Percentiles rank a stretch among this genome's conserved stretches.
Evolutionary conservation across 2,888 invertebrate species (phyloP).

Genomic region (Mayetiola destructor): DNA sequence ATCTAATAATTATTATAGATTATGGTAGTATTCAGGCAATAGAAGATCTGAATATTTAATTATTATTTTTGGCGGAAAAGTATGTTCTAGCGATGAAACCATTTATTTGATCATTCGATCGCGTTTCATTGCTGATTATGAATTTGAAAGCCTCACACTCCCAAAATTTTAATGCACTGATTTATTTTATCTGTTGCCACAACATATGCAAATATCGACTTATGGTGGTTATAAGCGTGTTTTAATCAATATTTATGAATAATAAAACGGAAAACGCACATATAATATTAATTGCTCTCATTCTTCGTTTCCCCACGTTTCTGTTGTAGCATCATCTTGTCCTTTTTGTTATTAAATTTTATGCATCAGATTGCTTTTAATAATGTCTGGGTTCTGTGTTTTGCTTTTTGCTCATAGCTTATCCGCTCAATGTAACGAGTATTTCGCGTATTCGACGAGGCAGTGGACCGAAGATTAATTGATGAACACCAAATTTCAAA

Average conservation of each 20-base stretch:
- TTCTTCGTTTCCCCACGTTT: background rate
- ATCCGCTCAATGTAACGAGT: too few species aligned
- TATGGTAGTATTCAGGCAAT: too few species aligned
- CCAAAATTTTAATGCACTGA: slow-evolving; percentile 9
- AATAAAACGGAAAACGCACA: slow-evolving; percentile 10
- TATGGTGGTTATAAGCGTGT: background rate
- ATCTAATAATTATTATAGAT: too few species aligned
- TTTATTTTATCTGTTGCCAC: slow-evolving; percentile 12
- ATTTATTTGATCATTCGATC: background rate
- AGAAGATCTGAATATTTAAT: too few species aligned
- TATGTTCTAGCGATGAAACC: too few species aligned
- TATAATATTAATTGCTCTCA: slow-evolving; percentile 11
- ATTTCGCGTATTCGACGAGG: too few species aligned
- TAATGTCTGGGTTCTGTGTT: background rate
- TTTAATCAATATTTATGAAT: slow-evolving; percentile 11
- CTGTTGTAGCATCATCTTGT: background rate
- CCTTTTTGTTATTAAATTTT: background rate
- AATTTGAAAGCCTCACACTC: slow-evolving; percentile 1
- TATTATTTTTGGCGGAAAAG: too few species aligned
- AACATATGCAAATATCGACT: background rate
- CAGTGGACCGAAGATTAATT: background rate
- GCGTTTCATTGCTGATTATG: background rate
- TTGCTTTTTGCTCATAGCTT: background rate
- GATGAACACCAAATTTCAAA: too few species aligned
- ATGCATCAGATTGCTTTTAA: background rate